Evolutionary conservation across 2,113 vertebrate species (phyloP).

Genomic region (Zapornia atra): DNA sequence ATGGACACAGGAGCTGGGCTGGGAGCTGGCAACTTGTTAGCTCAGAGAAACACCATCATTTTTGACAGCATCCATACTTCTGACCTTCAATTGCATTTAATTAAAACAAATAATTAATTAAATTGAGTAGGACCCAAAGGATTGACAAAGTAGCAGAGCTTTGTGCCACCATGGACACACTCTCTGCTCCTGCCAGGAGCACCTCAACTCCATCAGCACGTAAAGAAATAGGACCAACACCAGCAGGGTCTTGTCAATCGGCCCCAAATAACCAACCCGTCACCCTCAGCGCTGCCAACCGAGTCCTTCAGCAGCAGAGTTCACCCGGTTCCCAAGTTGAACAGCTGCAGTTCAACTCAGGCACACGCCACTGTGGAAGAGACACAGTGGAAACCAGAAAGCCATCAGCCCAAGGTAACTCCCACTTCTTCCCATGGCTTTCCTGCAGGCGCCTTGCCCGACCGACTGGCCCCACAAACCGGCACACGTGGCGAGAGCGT

Average conservation of each 20-base stretch:
- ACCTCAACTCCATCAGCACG: neutral
- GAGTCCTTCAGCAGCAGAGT: neutral
- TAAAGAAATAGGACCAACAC: fast-evolving
- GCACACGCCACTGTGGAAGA: neutral
- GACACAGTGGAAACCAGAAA: neutral
- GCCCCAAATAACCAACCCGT: neutral
- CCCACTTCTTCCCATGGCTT: neutral
- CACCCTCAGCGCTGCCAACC: neutral
- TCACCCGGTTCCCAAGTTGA: neutral
- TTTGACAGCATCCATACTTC: neutral
- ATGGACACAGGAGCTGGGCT: neutral
- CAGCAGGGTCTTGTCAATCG: neutral
- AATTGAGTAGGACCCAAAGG: neutral
- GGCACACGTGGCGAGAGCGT: fast-evolving
- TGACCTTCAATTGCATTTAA: fast-evolving
- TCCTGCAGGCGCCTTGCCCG: neutral
- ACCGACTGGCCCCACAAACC: neutral
- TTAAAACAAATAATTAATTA: too few relatives aligned
- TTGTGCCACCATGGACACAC: fast-evolving
- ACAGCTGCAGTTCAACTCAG: neutral
- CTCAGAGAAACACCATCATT: fast-evolving
- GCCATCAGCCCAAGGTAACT: neutral
- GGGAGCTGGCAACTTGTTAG: neutral
- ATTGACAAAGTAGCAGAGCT: fast-evolving
- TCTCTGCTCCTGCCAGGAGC: neutral